Percentiles rank a stretch among this genome's conserved stretches.
These are phyloP conservation scores for Agrypnus murinus DNA, from an alignment of 2,888 invertebrate genomes.

Conservation along the genomic window DNA sequence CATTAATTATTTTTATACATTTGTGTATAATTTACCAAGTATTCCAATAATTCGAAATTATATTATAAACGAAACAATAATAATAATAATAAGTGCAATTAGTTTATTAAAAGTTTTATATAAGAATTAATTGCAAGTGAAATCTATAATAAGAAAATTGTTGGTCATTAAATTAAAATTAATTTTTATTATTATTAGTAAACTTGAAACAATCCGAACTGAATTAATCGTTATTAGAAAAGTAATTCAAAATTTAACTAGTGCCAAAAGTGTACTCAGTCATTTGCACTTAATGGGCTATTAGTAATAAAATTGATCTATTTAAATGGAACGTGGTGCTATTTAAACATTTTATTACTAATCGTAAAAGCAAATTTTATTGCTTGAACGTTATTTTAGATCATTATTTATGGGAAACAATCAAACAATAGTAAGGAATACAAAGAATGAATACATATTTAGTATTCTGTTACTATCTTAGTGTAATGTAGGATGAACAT, in stretches of 20 bases:
- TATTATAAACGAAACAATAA: too few species aligned
- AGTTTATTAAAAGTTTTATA: too few species aligned
- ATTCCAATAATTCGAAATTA: too few species aligned
- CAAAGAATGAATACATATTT: background rate
- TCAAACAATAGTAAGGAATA: background rate
- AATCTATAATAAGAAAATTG: too few species aligned
- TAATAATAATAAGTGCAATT: too few species aligned
- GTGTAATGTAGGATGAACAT: too few species aligned
- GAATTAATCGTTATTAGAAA: background rate
- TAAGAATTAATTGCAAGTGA: too few species aligned
- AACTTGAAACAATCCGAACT: background rate
- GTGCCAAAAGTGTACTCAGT: background rate
- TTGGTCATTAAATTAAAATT: too few species aligned
- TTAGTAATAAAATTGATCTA: slow-evolving; percentile 37
- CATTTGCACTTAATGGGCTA: slow-evolving; percentile 20
- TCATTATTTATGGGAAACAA: slow-evolving; percentile 29
- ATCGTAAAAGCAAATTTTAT: slow-evolving; percentile 40
- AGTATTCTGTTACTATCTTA: too few species aligned
- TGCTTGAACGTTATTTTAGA: slow-evolving; percentile 25
- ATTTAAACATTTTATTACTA: slow-evolving; percentile 38
- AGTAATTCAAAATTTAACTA: background rate
- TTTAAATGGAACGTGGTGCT: slow-evolving; percentile 33
- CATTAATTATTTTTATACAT: too few species aligned
- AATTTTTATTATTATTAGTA: too few species aligned
- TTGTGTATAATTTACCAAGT: too few species aligned